Percentiles rank a stretch among this genome's conserved stretches.
Evolutionary conservation across 2,113 vertebrate species (phyloP).

Genomic region (Oncorhynchus clarkii): DNA sequence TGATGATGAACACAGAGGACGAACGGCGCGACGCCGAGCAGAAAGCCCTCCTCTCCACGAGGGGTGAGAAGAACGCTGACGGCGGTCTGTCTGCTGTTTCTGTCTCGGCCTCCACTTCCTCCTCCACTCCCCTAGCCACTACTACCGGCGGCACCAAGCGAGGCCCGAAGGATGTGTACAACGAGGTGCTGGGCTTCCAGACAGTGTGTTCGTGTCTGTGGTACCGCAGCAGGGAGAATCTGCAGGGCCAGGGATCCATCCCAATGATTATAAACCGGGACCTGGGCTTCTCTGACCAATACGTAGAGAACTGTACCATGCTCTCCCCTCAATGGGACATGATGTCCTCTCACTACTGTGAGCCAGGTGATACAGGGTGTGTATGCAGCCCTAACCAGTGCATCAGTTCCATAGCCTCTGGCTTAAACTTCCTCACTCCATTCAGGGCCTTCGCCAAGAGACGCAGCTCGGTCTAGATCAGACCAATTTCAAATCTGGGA

Average conservation of each 20-base stretch:
- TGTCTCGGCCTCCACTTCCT: slow-evolving; percentile 18
- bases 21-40: slow-evolving; percentile 90
- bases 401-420: slow-evolving; percentile 85
- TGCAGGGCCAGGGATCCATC: slow-evolving; percentile 84
- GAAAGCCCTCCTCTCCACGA: slow-evolving; percentile 77
- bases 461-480: slow-evolving; percentile 84
- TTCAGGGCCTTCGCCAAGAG: slow-evolving; percentile 84
- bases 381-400: slow-evolving; percentile 81
- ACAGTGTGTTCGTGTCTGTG: slow-evolving; percentile 96
- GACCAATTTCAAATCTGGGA: not conserved
- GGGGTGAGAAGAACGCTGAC: slow-evolving; percentile 59
- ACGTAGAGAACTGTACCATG: slow-evolving; percentile 79
- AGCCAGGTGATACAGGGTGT: slow-evolving; percentile 80
- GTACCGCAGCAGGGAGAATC: slow-evolving; percentile 91
- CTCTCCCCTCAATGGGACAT: no score
- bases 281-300: slow-evolving; percentile 84
- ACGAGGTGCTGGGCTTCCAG: slow-evolving; percentile 92
- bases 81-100: slow-evolving; percentile 44
- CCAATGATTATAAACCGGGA: slow-evolving; percentile 85
- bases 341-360: slow-evolving; percentile 68
- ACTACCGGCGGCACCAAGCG: slow-evolving; percentile 46
- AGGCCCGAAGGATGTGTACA: slow-evolving; percentile 83
- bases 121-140: slow-evolving; percentile 27
- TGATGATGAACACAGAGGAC: slow-evolving; percentile 96
- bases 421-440: slow-evolving; percentile 82